Conservation (phyloP, 2,888 invertebrate genomes). For the Gymnoscelis rufifasciata region DNA sequence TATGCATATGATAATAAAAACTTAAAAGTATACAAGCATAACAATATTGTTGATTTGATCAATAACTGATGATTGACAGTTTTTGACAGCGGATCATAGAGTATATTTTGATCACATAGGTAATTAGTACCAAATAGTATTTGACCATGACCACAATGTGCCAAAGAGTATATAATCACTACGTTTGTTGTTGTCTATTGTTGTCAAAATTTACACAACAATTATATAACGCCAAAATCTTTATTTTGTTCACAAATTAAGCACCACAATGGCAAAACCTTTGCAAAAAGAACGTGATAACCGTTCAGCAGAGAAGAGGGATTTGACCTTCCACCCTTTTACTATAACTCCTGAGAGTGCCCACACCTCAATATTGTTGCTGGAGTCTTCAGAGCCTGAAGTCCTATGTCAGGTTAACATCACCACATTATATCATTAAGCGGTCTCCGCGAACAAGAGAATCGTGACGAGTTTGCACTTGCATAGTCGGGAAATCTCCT, state of each 20-base stretch:
- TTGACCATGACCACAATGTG: no score
- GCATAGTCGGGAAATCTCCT: no score
- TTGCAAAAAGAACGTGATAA: conserved; percentile 67
- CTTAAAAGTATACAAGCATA: conserved; percentile 36
- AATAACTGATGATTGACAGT: conserved; percentile 27
- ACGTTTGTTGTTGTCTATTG: no score
- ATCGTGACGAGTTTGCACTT: no score
- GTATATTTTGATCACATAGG: no score
- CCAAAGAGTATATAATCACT: no score
- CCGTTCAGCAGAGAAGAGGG: conserved; percentile 65
- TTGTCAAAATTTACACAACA: no score
- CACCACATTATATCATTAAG: no score
- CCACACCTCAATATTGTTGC: conserved; percentile 62
- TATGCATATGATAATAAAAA: conserved; percentile 58
- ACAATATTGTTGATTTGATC: conserved; percentile 18
- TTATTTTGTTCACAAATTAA: background rate
- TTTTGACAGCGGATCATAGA: background rate
- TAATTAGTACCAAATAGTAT: no score
- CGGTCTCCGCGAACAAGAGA: no score
- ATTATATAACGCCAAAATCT: no score
- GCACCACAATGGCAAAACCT: conserved; percentile 55
- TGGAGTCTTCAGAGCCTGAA: conserved; percentile 63
- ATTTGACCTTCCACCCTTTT: conserved; percentile 61
- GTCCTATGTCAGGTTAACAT: conserved; percentile 64
- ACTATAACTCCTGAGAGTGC: conserved; percentile 67